Evolutionary conservation across 2,888 invertebrate genomes (phyloP), one percentile per base, ranked within the genome.

Genomic region (Eupithecia pulchellata): DNA sequence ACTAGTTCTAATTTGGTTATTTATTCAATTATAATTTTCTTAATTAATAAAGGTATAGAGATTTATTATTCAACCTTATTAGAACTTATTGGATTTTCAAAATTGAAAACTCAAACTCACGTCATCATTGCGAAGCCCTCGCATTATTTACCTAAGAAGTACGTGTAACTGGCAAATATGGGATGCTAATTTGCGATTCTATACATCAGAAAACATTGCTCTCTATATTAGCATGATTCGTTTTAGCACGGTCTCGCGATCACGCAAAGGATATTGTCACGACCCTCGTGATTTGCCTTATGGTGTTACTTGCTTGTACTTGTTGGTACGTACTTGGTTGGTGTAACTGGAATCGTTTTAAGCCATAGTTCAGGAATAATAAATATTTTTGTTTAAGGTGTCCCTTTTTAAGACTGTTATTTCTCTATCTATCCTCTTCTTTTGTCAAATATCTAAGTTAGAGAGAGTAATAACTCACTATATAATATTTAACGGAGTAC

Each of bases 241-340:
- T 74, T 79, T 84, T 82, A 86, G 83, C 82, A 76, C 66, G 73
- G 64, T 67, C 69, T 75, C 71, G 82, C 78, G 77, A 86, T 70
- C 78, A 75, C 77, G 79, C 76, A 74, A 82, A 83, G 76, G 76
- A 76, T 75, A 72, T 67, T 78, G 80, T 83, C 88, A 88, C 84
- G 87, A 76, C 86, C 84, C 84, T 74, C 80, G 79, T 80, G 80
- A 76, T 77, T 30, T 30, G 2, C 8, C n/a, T n/a, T 58, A n/a
- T 4, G 17, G 8, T 58, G 30, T 29, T 52, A 25, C 13, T 25
- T 11, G 20, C 20, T 52, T 8, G 13, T 52, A 11, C 4, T 4
- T 52, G 3, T 25, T n/a, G 20, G 20, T 20, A 47, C 11, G 11
- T 52, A 25, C 29, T 32, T 30, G 32, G 9, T 30, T 17, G 3